Conservation (phyloP, 2,888 invertebrate genomes). For the Drosophila borborema region DNA sequence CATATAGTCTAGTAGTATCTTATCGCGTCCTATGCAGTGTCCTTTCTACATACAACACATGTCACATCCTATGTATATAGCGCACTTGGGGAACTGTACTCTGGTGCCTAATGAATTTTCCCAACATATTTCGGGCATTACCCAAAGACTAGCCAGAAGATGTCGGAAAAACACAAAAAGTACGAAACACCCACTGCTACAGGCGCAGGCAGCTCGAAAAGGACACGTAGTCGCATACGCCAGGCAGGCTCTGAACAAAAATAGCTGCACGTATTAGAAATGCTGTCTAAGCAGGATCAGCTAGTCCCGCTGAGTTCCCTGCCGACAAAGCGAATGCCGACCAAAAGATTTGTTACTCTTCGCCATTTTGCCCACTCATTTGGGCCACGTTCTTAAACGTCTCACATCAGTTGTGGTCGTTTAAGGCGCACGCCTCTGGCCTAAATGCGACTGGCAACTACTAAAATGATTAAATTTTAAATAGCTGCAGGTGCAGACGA, state of each 20-base stretch:
- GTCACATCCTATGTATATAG: constrained; percentile 14
- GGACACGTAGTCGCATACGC: constrained; percentile 49
- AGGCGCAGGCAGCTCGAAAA: constrained; percentile 24
- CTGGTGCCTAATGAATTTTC: constrained; percentile 36
- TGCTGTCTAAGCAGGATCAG: constrained; percentile 21
- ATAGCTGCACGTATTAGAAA: constrained; percentile 37
- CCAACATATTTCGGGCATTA: constrained; percentile 43
- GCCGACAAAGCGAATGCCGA: constrained; percentile 44
- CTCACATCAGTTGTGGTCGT: constrained; percentile 42
- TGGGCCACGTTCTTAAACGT: constrained; percentile 6
- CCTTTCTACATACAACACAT: constrained; percentile 41
- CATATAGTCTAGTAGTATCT: constrained; percentile 18
- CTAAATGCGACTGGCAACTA: constrained; percentile 10
- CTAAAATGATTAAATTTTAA: constrained; percentile 34
- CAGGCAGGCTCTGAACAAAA: constrained; percentile 12
- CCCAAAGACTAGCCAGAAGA: constrained; percentile 24
- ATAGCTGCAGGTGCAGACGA: constrained; percentile 50
- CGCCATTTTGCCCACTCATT: constrained; percentile 48
- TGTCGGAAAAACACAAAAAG: constrained; percentile 27
- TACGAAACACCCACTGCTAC: constrained; percentile 12
- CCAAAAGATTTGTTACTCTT: constrained; percentile 40
- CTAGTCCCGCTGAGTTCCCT: constrained; percentile 35
- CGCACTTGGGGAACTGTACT: constrained; percentile 14
- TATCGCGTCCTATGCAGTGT: constrained; percentile 25
- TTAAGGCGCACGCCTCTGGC: constrained; percentile 7